phyloP scores from a whole-genome alignment of 2,797 vertebrate species.

The Tokudaia muenninki region DNA sequence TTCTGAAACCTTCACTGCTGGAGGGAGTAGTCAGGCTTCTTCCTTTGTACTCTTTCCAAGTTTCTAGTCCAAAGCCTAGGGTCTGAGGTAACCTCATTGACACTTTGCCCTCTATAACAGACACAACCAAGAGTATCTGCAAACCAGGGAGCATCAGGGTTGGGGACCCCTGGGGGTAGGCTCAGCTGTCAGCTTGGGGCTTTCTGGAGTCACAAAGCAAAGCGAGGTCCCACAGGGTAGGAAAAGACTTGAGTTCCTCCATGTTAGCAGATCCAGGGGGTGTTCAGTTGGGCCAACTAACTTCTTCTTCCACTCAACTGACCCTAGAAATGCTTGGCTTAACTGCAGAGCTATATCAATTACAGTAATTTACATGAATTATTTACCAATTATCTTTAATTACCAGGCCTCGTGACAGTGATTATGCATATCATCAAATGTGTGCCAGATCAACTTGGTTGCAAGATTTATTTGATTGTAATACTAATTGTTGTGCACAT shows the following conservation, averaged over 20 bases:
- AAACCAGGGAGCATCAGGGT: neutral
- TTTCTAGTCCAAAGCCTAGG: conserved; percentile 46
- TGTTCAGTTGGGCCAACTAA: conserved; percentile 56
- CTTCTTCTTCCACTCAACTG: conserved; percentile 71
- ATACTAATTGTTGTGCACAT: conserved; percentile 70
- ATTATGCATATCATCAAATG: conserved; percentile 78
- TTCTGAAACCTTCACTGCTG: neutral
- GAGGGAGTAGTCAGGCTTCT: neutral
- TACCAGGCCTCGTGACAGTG: conserved; percentile 74
- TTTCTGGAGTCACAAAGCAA: neutral
- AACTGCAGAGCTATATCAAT: conserved; percentile 75
- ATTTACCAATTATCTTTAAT: conserved; percentile 83
- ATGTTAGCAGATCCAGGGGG: neutral
- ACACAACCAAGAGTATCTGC: neutral
- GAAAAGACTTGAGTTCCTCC: neutral
- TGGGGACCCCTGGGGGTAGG: neutral
- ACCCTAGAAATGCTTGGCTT: conserved; percentile 77
- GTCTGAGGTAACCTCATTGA: conserved; percentile 44
- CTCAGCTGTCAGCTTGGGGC: neutral
- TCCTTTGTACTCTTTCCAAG: conserved; percentile 7
- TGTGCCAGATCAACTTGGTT: conserved; percentile 78
- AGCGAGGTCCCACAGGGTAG: neutral
- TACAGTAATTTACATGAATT: conserved; percentile 82
- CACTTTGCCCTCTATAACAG: neutral
- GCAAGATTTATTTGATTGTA: conserved; percentile 77